Conservation (phyloP, 2,888 invertebrate species). For the Sinopyrophorus schimmeli region DNA sequence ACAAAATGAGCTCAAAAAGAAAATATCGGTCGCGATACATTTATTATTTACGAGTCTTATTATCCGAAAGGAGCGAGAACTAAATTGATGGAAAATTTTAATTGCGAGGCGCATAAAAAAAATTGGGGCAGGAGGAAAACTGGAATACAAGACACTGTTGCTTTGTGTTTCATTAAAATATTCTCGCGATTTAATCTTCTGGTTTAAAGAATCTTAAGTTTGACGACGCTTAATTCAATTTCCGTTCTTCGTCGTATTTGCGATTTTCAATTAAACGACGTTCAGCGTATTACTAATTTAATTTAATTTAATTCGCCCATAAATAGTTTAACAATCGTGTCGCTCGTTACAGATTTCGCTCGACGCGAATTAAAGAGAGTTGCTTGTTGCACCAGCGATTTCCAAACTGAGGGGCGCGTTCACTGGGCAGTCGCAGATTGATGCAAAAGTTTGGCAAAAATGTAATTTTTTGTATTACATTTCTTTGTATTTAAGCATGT, state of each 20-base stretch:
- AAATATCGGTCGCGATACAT: slow-evolving; percentile 13
- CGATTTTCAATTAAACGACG: slow-evolving; percentile 1
- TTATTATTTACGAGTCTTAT: slow-evolving; percentile 15
- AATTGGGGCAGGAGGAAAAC: not conserved
- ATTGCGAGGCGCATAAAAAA: slow-evolving; percentile 7
- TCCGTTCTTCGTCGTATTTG: not conserved
- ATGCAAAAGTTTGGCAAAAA: too few relatives aligned
- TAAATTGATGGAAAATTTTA: slow-evolving; percentile 25
- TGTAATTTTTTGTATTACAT: too few relatives aligned
- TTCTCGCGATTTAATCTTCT: not conserved
- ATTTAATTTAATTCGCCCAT: too few relatives aligned
- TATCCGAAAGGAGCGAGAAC: slow-evolving; percentile 9
- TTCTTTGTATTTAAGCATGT: too few relatives aligned
- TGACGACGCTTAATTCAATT: not conserved
- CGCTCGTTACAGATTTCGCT: too few relatives aligned
- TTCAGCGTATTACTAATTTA: not conserved
- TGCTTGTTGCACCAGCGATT: too few relatives aligned
- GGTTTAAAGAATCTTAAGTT: not conserved
- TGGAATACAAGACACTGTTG: not conserved
- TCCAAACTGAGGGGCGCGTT: too few relatives aligned
- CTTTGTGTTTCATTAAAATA: slow-evolving; percentile 8
- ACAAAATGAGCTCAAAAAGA: slow-evolving; percentile 21
- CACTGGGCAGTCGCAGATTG: too few relatives aligned
- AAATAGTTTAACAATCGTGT: too few relatives aligned
- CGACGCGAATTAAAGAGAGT: too few relatives aligned